These are phyloP conservation scores for Thunnus albacares DNA, from an alignment of 2,797 vertebrate genomes.

Conservation along the genomic window DNA sequence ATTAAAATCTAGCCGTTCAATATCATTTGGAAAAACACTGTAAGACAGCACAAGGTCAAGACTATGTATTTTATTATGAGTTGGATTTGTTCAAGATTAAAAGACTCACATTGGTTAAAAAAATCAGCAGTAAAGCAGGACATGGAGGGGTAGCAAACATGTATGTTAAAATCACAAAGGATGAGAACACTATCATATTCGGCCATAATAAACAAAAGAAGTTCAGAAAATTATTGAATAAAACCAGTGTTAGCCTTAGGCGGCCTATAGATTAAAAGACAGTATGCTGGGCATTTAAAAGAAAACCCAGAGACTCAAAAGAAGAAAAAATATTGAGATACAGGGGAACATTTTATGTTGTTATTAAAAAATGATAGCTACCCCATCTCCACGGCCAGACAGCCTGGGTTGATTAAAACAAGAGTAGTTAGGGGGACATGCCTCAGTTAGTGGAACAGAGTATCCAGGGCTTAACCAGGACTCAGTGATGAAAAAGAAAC, in stretches of 20 bases:
- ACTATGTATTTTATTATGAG: neutral
- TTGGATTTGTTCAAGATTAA: neutral
- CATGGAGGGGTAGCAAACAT: neutral
- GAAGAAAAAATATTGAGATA: neutral
- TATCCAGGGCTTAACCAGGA: neutral
- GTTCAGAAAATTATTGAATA: neutral
- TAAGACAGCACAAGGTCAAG: too few relatives aligned
- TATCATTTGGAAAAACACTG: too few relatives aligned
- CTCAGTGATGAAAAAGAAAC: neutral
- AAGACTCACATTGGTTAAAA: neutral
- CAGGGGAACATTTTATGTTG: neutral
- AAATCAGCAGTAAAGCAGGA: neutral
- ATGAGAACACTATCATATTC: constrained; percentile 6
- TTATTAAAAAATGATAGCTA: neutral
- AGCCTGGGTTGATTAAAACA: neutral
- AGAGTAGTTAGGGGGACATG: neutral
- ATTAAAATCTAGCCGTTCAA: too few relatives aligned
- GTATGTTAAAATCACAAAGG: neutral
- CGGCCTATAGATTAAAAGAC: neutral
- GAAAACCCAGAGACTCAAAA: neutral
- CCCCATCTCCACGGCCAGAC: neutral
- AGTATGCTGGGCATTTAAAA: neutral
- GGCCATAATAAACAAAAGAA: neutral
- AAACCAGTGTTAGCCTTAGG: neutral
- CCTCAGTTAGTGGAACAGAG: neutral